Evolutionary conservation across 1,140 invertebrate genomes (phyloP), one percentile per base, ranked within the genome.

Genomic region (Drosophila pachea): DNA sequence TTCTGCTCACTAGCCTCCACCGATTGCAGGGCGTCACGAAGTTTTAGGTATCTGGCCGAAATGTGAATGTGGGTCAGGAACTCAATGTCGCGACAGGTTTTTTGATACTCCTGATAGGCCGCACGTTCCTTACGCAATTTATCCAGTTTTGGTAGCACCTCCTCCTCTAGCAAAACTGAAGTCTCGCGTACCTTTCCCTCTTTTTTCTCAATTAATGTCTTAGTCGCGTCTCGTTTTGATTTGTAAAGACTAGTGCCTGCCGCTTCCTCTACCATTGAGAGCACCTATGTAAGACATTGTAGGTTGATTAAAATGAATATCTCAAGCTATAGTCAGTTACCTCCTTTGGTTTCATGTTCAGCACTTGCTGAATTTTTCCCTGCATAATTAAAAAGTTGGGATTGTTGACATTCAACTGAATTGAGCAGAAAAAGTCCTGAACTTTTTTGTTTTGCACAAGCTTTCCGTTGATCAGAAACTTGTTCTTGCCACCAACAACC

Each of bases 331-430:
- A 16, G 11, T 7, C 22, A 22, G 22, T 78, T 90, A 97, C 95
- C 92, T 99, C 98, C 63, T 93, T 92, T 11, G 98, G 97, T 88
- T 99, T 99, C 98, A 99, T 99, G 89, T 99, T 99, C 3, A 99
- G 91, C 2, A 99, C 98, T 92, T 99, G 99, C 0, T 98, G 99
- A 56, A 99, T 99, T 79, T 98, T 93, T 7, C 99, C 99, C 92
- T 99, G 99, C 98, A 99, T 99, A 76, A 99, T 99, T 4, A 99
- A 93, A 89, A 99, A 99, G 90, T 99, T 98, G 4, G 98, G 98
- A 92, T 99, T 99, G 90, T 99, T 99, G 0, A 99, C 97, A 90
- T 99, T 99, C 2, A 99, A 90, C 86, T 99, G 97, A 6, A 99
- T 95, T 0, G 98, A 98, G 76, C 96, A 95, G 89, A 99, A 99